Conservation (phyloP, 2,888 invertebrate genomes). For the Syritta pipiens region DNA sequence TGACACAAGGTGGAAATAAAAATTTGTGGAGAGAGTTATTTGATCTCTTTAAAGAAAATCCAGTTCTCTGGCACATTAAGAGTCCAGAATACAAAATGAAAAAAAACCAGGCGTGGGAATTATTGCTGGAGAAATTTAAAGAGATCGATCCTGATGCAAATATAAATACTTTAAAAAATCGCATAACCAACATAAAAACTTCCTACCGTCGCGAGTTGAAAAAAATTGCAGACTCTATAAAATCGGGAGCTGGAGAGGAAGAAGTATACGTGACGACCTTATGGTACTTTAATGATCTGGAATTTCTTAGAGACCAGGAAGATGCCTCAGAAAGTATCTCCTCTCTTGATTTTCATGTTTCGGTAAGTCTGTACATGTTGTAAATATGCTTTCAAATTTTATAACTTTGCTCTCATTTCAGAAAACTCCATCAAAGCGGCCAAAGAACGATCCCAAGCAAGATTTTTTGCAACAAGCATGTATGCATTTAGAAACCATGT, state of each 20-base stretch:
- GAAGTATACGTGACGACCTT: constrained; percentile 1
- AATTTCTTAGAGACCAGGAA: constrained; percentile 13
- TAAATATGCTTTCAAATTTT: not conserved
- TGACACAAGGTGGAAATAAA: not conserved
- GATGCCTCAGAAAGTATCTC: not conserved
- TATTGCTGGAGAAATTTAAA: constrained; percentile 3
- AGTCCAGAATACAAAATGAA: not conserved
- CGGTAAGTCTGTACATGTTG: not conserved
- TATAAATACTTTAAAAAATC: constrained; percentile 7
- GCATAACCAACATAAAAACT: constrained; percentile 1
- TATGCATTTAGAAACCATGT: not conserved
- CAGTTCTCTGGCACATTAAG: not conserved
- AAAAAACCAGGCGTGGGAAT: constrained; percentile 3
- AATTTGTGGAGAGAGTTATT: not conserved
- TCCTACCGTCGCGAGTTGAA: constrained; percentile 4
- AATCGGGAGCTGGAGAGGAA: constrained; percentile 5
- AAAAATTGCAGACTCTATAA: not conserved
- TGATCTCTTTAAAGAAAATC: not conserved
- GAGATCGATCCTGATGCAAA: constrained; percentile 1
- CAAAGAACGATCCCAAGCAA: not conserved
- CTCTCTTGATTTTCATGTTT: not conserved
- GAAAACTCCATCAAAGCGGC: not conserved
- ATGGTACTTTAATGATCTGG: constrained; percentile 10
- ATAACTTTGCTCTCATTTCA: constrained; percentile 1
- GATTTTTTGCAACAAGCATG: not conserved